These are phyloP conservation scores for Enteromius unitaeniatus DNA, from an alignment of 2,797 vertebrate genomes.

Conservation along the genomic window DNA sequence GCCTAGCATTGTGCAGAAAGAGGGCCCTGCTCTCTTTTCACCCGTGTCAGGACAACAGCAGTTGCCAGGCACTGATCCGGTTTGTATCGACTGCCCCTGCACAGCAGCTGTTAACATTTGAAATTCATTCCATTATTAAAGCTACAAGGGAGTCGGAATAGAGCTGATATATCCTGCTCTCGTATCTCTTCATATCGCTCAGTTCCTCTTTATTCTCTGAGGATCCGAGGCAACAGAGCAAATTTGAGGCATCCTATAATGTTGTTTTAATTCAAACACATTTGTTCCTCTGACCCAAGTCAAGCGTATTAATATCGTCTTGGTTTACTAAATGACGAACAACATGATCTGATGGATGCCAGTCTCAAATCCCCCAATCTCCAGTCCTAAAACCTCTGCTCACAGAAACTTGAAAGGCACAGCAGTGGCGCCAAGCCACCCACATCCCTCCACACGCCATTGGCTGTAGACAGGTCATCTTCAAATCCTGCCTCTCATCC, in stretches of 20 bases:
- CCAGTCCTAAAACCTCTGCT: conserved; percentile 9
- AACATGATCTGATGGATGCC: conserved; percentile 10
- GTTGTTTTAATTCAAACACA: conserved; percentile 31
- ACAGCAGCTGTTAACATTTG: conserved; percentile 59
- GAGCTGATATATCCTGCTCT: conserved; percentile 19
- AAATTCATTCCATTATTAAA: conserved; percentile 59
- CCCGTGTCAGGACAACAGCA: conserved; percentile 37
- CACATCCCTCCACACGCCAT: conserved; percentile 38
- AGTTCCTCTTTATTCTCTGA: conserved; percentile 24
- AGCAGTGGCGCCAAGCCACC: conserved; percentile 30
- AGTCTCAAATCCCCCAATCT: background rate
- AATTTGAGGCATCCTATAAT: conserved; percentile 22
- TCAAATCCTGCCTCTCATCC: conserved; percentile 46
- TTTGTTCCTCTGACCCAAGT: conserved; percentile 22
- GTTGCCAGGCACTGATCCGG: conserved; percentile 51
- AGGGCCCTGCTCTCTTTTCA: conserved; percentile 50
- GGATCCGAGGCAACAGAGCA: conserved; percentile 9
- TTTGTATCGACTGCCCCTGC: conserved; percentile 55
- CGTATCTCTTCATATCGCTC: background rate
- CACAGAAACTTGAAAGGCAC: conserved; percentile 29
- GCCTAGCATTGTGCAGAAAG: conserved; percentile 38
- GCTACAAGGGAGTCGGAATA: conserved; percentile 39
- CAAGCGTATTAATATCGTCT: conserved; percentile 32
- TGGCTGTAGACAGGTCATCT: conserved; percentile 44
- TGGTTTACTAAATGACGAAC: conserved; percentile 4